A percentile compares a stretch with the other conserved stretches of the same genome.
Evolutionary conservation across 1,140 invertebrate genomes (phyloP).

Genomic region (Solen grandis): DNA sequence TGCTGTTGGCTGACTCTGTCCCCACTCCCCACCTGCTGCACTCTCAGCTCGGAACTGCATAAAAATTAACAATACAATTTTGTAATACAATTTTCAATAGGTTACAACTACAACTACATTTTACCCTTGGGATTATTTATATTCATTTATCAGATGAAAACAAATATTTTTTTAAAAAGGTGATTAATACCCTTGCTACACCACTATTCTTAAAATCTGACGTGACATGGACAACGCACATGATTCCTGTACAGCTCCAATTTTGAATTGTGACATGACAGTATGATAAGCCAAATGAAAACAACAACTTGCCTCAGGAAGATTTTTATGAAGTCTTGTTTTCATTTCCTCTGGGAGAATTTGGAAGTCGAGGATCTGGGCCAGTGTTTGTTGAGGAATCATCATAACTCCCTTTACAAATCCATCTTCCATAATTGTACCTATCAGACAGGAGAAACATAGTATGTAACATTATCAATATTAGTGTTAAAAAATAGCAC

Average conservation of each 20-base stretch:
- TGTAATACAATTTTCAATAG: not conserved
- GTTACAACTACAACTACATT: not conserved
- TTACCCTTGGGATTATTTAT: too few relatives aligned
- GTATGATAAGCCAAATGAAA: too few relatives aligned
- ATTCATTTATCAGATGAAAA: too few relatives aligned
- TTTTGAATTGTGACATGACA: too few relatives aligned
- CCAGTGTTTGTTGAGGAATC: slow-evolving; percentile 55
- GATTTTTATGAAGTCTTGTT: slow-evolving; percentile 69
- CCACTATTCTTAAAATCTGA: too few relatives aligned
- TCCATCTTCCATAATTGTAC: slow-evolving; percentile 37
- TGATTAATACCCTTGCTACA: too few relatives aligned
- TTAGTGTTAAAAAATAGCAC: too few relatives aligned
- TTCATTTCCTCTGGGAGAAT: slow-evolving; percentile 73
- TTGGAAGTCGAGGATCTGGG: slow-evolving; percentile 66
- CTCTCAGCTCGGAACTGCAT: slow-evolving; percentile 32
- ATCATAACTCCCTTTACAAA: slow-evolving; percentile 56
- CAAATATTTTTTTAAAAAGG: too few relatives aligned
- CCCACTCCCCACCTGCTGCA: not conserved
- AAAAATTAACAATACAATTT: not conserved
- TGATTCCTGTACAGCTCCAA: too few relatives aligned
- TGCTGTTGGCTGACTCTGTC: slow-evolving; percentile 32
- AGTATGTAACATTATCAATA: too few relatives aligned
- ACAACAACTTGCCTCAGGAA: slow-evolving; percentile 74
- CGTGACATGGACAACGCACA: too few relatives aligned
- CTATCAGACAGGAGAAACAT: too few relatives aligned